phyloP scores from a whole-genome alignment of 2,888 invertebrate genomes.

The Tetranychus truncatus region DNA sequence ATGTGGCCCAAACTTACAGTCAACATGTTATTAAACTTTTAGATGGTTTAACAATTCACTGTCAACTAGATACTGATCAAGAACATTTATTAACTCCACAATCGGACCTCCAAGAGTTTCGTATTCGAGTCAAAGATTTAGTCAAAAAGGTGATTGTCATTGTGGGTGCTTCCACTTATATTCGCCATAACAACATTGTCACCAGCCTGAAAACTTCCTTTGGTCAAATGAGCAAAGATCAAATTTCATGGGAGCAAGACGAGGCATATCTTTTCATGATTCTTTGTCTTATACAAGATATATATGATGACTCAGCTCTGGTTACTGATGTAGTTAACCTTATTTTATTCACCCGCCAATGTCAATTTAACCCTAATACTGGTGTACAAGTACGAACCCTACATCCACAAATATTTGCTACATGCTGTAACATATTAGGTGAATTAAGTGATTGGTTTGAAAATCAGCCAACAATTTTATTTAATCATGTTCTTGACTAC shows the following conservation, averaged over 20 bases:
- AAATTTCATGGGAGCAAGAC: constrained; percentile 15
- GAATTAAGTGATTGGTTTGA: constrained; percentile 91
- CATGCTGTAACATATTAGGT: constrained; percentile 40
- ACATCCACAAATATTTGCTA: constrained; percentile 21
- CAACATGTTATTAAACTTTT: constrained; percentile 11
- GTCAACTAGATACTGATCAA: constrained; percentile 81
- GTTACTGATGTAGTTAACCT: constrained; percentile 84
- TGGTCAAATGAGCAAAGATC: not conserved
- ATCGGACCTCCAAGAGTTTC: constrained; percentile 66
- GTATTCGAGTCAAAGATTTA: constrained; percentile 69
- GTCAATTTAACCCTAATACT: constrained; percentile 28
- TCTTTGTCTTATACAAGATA: constrained; percentile 25
- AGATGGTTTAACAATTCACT: constrained; percentile 46
- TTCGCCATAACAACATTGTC: constrained; percentile 18
- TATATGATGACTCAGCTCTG: constrained; percentile 68
- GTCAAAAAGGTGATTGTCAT: constrained; percentile 93
- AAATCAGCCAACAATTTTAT: constrained; percentile 48
- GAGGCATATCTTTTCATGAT: constrained; percentile 21
- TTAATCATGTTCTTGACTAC: constrained; percentile 61
- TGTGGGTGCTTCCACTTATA: constrained; percentile 68
- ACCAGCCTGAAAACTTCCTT: constrained; percentile 8
- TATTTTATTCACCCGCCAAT: constrained; percentile 69
- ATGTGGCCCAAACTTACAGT: not conserved
- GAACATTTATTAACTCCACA: constrained; percentile 61
- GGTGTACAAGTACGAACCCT: not conserved